Percentiles rank a stretch among this genome's conserved stretches.
Conservation (phyloP, 2,888 invertebrate species). For the Drosophila barbarae region DNA sequence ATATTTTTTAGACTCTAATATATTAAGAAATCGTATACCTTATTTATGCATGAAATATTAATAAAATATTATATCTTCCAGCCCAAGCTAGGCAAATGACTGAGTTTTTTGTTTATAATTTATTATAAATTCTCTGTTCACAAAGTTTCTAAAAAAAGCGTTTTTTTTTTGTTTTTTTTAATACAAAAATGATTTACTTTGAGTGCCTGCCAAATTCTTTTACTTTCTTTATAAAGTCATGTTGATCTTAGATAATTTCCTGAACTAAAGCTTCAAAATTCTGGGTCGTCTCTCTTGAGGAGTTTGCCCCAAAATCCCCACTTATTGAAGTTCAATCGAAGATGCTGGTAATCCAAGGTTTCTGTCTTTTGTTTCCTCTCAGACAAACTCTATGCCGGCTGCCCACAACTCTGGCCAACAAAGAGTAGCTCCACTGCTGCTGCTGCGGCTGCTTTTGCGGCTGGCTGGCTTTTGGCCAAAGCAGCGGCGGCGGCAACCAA, state of each 20-base stretch:
- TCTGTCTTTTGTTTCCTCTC: not conserved
- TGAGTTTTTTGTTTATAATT: not conserved
- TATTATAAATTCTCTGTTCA: not conserved
- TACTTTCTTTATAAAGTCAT: not conserved
- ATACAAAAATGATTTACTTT: too few species aligned
- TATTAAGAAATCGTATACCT: not conserved
- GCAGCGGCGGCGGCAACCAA: conserved; percentile 7
- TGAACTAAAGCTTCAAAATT: not conserved
- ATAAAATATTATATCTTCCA: not conserved
- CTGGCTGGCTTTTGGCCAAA: conserved; percentile 35
- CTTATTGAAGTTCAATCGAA: not conserved
- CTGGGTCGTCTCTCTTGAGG: not conserved
- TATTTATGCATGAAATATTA: not conserved
- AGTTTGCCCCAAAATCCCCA: not conserved
- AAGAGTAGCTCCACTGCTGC: conserved; percentile 27
- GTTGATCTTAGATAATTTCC: not conserved
- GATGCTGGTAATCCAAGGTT: not conserved
- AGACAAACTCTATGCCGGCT: conserved; percentile 22
- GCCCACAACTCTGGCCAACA: conserved; percentile 21
- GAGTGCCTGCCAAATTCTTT: not conserved
- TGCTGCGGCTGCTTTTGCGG: conserved; percentile 24
- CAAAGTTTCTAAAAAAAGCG: not conserved
- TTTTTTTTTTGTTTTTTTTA: not conserved
- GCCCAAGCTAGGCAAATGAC: not conserved
- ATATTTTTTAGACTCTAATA: not conserved